phyloP scores from a whole-genome alignment of 2,113 vertebrate species.

The Rhinolophus sinicus region DNA sequence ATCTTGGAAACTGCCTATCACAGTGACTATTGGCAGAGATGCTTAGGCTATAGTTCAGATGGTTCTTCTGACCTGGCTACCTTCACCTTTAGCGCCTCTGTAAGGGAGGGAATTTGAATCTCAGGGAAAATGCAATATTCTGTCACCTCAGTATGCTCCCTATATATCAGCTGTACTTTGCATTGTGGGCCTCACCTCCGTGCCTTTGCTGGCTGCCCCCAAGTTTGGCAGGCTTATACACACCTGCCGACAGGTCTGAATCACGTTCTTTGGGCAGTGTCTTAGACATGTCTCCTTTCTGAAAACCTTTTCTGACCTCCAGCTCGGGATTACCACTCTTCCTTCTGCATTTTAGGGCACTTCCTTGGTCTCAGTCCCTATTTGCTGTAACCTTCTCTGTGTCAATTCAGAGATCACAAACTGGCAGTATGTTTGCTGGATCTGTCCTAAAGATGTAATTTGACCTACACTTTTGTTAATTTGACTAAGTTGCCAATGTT shows the following conservation, averaged over 20 bases:
- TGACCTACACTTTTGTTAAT: neutral
- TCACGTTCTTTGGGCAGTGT: neutral
- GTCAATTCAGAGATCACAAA: neutral
- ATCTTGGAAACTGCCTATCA: neutral
- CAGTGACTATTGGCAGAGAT: neutral
- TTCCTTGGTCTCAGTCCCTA: neutral
- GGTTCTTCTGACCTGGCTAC: neutral
- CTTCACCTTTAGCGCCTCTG: neutral
- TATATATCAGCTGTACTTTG: neutral
- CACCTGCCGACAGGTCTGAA: neutral
- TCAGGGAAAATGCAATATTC: neutral
- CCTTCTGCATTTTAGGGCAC: neutral
- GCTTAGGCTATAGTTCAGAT: neutral
- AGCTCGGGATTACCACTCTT: neutral
- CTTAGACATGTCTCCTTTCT: neutral
- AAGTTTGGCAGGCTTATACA: neutral
- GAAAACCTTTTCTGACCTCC: neutral
- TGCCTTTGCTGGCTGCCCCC: neutral
- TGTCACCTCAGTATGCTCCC: neutral
- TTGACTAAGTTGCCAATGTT: neutral
- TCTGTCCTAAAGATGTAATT: neutral
- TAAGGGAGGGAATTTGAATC: neutral
- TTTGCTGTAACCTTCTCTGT: neutral
- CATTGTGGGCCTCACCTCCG: rapidly evolving
- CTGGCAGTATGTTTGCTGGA: neutral